These are phyloP conservation scores for Tipula lateralis DNA, from an alignment of 2,888 invertebrate genomes.

Conservation along the genomic window DNA sequence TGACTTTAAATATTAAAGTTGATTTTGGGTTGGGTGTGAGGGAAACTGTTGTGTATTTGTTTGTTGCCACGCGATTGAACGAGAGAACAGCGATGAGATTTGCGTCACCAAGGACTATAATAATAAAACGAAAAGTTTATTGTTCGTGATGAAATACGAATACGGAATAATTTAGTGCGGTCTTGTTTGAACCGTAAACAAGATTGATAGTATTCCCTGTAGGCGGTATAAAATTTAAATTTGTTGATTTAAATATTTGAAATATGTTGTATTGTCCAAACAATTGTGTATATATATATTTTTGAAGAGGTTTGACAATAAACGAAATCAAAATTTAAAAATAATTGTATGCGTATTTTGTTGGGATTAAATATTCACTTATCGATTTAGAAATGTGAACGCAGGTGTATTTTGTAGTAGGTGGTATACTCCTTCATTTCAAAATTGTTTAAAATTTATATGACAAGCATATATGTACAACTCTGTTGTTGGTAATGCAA, in stretches of 20 bases:
- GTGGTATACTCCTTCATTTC: no score
- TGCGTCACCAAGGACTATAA: not conserved
- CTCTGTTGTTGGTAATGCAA: no score
- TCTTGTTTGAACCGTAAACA: not conserved
- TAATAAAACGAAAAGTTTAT: not conserved
- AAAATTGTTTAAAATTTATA: no score
- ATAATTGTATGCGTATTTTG: not conserved
- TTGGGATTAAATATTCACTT: not conserved
- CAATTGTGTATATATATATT: no score
- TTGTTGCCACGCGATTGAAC: not conserved
- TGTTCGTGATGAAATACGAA: not conserved
- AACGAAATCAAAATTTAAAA: not conserved
- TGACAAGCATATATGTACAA: no score
- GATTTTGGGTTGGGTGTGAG: not conserved
- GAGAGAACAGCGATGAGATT: not conserved
- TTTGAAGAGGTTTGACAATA: not conserved
- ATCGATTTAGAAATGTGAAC: no score
- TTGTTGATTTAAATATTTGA: not conserved
- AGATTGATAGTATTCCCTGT: not conserved
- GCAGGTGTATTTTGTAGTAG: no score
- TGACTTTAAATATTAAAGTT: slow-evolving; percentile 4
- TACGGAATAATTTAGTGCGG: not conserved
- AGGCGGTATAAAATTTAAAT: not conserved
- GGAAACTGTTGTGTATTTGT: not conserved
- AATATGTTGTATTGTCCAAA: not conserved